Conservation (phyloP, 2,888 invertebrate genomes). For the Cantharis rustica region DNA sequence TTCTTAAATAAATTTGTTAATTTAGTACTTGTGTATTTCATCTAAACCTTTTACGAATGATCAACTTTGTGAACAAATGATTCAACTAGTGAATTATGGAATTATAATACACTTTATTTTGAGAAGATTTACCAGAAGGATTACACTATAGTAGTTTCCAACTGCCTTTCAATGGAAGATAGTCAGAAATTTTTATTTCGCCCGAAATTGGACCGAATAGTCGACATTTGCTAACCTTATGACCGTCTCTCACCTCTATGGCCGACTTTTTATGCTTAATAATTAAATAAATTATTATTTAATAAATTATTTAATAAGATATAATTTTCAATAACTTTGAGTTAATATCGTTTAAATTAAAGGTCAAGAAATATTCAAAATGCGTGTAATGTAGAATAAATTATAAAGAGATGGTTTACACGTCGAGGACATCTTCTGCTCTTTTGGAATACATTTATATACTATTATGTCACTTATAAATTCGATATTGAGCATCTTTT, state of each 20-base stretch:
- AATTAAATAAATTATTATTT: neutral
- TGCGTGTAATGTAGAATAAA: neutral
- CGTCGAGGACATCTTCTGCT: constrained; percentile 24
- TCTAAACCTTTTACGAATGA: neutral
- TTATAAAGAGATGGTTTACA: neutral
- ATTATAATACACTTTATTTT: too few species aligned
- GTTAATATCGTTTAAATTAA: neutral
- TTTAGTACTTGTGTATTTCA: neutral
- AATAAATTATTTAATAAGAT: neutral
- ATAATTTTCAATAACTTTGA: neutral
- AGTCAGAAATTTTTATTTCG: too few species aligned
- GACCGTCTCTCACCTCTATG: too few species aligned
- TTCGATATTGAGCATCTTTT: constrained; percentile 1
- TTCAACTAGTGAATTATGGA: too few species aligned
- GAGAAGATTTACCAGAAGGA: too few species aligned
- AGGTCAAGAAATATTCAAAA: neutral
- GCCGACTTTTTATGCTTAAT: too few species aligned
- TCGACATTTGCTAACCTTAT: too few species aligned
- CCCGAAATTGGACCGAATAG: too few species aligned
- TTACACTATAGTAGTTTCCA: neutral
- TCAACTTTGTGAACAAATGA: too few species aligned
- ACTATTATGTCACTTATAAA: constrained; percentile 18
- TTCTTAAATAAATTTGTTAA: constrained; percentile 1
- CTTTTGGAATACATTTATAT: constrained; percentile 13
- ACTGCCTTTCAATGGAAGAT: too few species aligned